Base-by-base conservation (phyloP, 2,888 invertebrate genomes). In the Chrysotoxum bicinctum region DNA sequence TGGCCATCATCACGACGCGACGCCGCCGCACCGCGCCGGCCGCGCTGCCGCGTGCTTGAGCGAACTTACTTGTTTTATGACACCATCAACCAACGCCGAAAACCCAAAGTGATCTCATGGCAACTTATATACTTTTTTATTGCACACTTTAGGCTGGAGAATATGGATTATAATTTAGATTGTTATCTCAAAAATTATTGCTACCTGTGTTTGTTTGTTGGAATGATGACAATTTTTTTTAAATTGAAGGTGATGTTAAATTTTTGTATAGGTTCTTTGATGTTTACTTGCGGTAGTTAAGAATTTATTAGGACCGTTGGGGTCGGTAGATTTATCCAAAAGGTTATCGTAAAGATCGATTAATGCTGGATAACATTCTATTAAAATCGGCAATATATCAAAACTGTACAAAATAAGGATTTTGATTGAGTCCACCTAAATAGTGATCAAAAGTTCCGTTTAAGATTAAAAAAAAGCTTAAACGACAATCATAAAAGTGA, bases 161-260 rank as follows among this genome's bases (percentile, higher is more conserved):
- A 54, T 80, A 62, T 80, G 74, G 74, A 80, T 80, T 75, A 75
- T 45, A 60, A 79, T 79, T 79, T 66, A 72, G 64, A 40, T 73
- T 76, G 58, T 68, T 66, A 79, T 79, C 79, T 58, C 6, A 23
- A 26, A 37, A 45, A 52, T 66, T 60, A 74, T 80, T 52, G 80
- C 80, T 80, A 80, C 80, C 74, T 78, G 72, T 78, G 37, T 78
- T 78, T 37, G 21, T 19, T 23, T 12, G 30, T 16, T 21, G n/a
- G 21, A 58, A n/a, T 68, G 35, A 60, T 19, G 62, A 64, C 60
- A 66, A 21, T 56, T 35, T 19, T 58, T 58, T 56, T 35, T 10
- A 12, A 60, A 76, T 26, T 32, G 40, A 43, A 14, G 54, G 23
- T 70, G 70, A 43, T 54, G 7, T n/a, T 43, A 30, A 23, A 26